These are phyloP conservation scores for Ctena decussata DNA, from an alignment of 2,888 invertebrate genomes.

Conservation along the genomic window DNA sequence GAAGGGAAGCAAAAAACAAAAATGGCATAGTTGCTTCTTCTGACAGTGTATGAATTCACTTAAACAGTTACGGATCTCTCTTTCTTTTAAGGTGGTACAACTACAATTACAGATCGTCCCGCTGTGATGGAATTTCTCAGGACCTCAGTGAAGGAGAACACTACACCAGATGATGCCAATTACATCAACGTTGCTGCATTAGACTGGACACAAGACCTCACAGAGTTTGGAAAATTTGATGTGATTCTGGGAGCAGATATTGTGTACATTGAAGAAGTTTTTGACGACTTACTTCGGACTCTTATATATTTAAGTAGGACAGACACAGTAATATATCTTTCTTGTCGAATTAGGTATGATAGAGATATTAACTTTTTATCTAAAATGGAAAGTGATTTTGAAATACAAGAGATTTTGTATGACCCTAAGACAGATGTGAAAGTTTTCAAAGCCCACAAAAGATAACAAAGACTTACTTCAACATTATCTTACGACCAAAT, in stretches of 20 bases:
- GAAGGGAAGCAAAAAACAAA: too few relatives aligned
- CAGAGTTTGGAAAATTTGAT: slow-evolving; percentile 73
- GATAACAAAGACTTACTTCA: slow-evolving; percentile 18
- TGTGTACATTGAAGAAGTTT: slow-evolving; percentile 85
- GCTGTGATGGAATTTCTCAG: slow-evolving; percentile 73
- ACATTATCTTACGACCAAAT: too few relatives aligned
- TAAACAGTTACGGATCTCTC: too few relatives aligned
- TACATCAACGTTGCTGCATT: slow-evolving; percentile 69
- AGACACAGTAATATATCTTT: slow-evolving; percentile 76
- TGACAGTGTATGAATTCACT: too few relatives aligned
- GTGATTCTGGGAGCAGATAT: slow-evolving; percentile 86
- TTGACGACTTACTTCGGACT: slow-evolving; percentile 79
- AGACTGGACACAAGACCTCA: slow-evolving; percentile 81
- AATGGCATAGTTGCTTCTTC: too few relatives aligned
- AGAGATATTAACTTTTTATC: slow-evolving; percentile 81
- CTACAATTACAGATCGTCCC: slow-evolving; percentile 81
- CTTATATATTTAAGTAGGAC: slow-evolving; percentile 71
- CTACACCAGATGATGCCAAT: slow-evolving; percentile 33
- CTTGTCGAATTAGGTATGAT: slow-evolving; percentile 84
- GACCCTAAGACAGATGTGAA: slow-evolving; percentile 78
- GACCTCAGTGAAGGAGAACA: slow-evolving; percentile 71
- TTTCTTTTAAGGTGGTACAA: slow-evolving; percentile 72
- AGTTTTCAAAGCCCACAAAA: slow-evolving; percentile 70
- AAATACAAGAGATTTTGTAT: slow-evolving; percentile 73
- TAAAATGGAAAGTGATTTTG: slow-evolving; percentile 73